A percentile compares a stretch with the other conserved stretches of the same genome.
Evolutionary conservation across 2,113 vertebrate genomes (phyloP).

Genomic region (Pseudonaja textilis): DNA sequence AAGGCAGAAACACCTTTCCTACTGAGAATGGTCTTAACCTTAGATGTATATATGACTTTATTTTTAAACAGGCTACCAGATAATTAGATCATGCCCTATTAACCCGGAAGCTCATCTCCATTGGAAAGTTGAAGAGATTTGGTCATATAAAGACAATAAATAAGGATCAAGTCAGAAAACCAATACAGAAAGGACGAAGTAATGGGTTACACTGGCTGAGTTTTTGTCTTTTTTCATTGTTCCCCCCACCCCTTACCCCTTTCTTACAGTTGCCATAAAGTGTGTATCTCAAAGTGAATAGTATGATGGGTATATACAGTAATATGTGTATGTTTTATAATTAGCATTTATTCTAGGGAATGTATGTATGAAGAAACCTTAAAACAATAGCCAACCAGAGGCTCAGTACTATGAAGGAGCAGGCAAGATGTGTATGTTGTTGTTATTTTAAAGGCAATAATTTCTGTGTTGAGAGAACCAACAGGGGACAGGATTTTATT

Average conservation of each 20-base stretch:
- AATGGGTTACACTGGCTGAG: background rate
- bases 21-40: background rate
- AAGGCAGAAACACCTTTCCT: background rate
- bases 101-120: background rate
- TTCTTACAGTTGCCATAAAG: background rate
- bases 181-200: background rate
- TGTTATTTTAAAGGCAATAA: conserved; percentile 45
- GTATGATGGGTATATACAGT: background rate
- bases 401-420: conserved; percentile 28
- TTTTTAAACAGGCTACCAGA: background rate
- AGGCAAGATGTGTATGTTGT: background rate
- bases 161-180: background rate
- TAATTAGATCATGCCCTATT: background rate
- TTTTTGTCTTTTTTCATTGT: background rate
- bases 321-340: conserved; percentile 23
- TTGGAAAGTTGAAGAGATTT: background rate
- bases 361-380: conserved; percentile 32
- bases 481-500: conserved; percentile 49
- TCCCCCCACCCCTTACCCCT: background rate
- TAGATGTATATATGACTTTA: background rate
- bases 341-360: conserved; percentile 14
- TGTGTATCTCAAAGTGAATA: background rate
- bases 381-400: conserved; percentile 14
- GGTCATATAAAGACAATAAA: background rate
- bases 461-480: conserved; percentile 33